Percentiles rank a stretch among this genome's conserved stretches.
These are phyloP conservation scores for Eulemur mongoz DNA, from an alignment of 2,797 vertebrate genomes.

Conservation along the genomic window DNA sequence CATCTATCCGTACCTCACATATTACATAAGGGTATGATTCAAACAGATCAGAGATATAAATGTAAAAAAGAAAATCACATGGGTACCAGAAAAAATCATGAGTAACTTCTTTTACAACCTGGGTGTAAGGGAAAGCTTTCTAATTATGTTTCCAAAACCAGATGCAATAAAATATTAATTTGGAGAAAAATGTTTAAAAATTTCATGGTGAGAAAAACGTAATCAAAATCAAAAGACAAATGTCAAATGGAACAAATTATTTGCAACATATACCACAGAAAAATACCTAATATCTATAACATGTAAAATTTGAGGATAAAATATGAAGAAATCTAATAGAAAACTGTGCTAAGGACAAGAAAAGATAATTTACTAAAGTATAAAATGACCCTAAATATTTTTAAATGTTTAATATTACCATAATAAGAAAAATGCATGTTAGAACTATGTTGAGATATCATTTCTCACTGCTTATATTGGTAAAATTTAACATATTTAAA, in stretches of 20 bases:
- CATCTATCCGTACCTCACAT: not conserved
- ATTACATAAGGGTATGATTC: not conserved
- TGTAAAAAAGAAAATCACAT: not conserved
- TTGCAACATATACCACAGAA: not conserved
- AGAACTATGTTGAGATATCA: not conserved
- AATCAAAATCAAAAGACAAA: not conserved
- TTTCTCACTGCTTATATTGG: not conserved
- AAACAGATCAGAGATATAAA: not conserved
- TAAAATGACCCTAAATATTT: not conserved
- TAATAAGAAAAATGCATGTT: not conserved
- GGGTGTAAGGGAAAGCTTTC: not conserved
- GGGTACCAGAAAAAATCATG: not conserved
- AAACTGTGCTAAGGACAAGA: not conserved
- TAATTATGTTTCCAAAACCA: not conserved
- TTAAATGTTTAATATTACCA: not conserved
- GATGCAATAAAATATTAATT: not conserved
- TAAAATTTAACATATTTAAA: not conserved
- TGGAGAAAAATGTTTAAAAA: not conserved
- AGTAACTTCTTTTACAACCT: not conserved
- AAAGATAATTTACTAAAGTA: not conserved
- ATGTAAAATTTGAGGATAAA: not conserved
- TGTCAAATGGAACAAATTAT: not conserved
- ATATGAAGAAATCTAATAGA: not conserved
- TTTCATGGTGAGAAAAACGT: not conserved
- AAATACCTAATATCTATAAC: not conserved